Conservation (phyloP, 2,113 vertebrate genomes). For the Aleadryas rufinucha region DNA sequence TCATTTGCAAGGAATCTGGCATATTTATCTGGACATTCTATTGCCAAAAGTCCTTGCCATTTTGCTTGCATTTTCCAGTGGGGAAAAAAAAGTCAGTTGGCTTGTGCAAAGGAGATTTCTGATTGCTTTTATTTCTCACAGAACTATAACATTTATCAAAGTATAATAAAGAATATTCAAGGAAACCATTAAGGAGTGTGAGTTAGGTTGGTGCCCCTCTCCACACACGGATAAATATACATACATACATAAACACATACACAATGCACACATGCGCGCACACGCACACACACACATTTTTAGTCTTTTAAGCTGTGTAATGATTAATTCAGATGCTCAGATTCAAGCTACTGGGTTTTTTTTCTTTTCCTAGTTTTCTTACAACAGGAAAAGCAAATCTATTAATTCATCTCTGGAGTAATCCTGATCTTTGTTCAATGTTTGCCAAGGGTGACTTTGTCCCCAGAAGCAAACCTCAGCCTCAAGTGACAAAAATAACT, state of each 20-base stretch:
- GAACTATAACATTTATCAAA: constrained; percentile 38
- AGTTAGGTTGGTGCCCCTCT: neutral
- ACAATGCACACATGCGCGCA: neutral
- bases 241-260: neutral
- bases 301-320: neutral
- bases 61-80: constrained; percentile 69
- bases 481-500: constrained; percentile 11
- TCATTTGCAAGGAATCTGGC: constrained; percentile 63
- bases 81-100: constrained; percentile 30
- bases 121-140: constrained; percentile 58
- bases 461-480: neutral
- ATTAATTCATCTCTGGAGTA: neutral
- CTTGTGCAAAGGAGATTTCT: constrained; percentile 58
- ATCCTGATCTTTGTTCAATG: neutral
- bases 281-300: neutral
- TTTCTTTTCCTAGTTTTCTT: neutral
- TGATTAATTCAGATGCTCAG: neutral
- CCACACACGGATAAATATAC: neutral
- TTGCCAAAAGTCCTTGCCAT: constrained; percentile 72
- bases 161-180: constrained; percentile 36
- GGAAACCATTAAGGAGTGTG: constrained; percentile 6
- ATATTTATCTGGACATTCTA: constrained; percentile 63
- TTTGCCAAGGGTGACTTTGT: neutral
- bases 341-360: neutral
- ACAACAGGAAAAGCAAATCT: neutral